Conservation (phyloP, 2,888 invertebrate genomes). For the Trisateles emortualis region DNA sequence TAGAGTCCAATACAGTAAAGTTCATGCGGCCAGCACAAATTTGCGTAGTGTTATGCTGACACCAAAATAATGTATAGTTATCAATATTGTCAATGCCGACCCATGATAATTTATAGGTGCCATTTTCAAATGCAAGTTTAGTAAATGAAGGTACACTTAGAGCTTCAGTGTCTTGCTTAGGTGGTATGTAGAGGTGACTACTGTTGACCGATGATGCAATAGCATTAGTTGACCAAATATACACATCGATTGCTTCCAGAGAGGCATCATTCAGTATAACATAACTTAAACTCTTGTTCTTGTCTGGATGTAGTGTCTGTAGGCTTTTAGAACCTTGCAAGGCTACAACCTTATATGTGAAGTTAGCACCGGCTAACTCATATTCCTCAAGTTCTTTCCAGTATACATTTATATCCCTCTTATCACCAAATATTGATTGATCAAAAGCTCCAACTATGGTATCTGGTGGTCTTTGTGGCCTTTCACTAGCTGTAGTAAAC, state of each 20-base stretch:
- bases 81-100: slow-evolving; percentile 84
- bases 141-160: slow-evolving; percentile 87
- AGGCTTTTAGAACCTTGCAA: slow-evolving; percentile 63
- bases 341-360: slow-evolving; percentile 89
- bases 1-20: slow-evolving; percentile 71
- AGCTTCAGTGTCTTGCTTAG: slow-evolving; percentile 72
- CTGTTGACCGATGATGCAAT: slow-evolving; percentile 86
- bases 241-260: slow-evolving; percentile 76
- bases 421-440: slow-evolving; percentile 81
- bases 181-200: slow-evolving; percentile 88
- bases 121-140: slow-evolving; percentile 91
- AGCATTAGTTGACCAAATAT: slow-evolving; percentile 88
- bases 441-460: slow-evolving; percentile 92
- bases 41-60: slow-evolving; percentile 79
- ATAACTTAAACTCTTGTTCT: slow-evolving; percentile 87
- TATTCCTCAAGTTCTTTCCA: slow-evolving; percentile 91
- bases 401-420: slow-evolving; percentile 90
- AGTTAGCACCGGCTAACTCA: slow-evolving; percentile 91
- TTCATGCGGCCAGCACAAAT: slow-evolving; percentile 86
- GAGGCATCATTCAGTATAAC: slow-evolving; percentile 86
- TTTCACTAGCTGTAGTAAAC: slow-evolving; percentile 87
- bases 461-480: slow-evolving; percentile 89
- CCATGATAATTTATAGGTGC: slow-evolving; percentile 92
- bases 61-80: slow-evolving; percentile 95
- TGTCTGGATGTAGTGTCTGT: slow-evolving; percentile 73